phyloP scores from a whole-genome alignment of 2,113 vertebrate species.

The Motacilla alba region DNA sequence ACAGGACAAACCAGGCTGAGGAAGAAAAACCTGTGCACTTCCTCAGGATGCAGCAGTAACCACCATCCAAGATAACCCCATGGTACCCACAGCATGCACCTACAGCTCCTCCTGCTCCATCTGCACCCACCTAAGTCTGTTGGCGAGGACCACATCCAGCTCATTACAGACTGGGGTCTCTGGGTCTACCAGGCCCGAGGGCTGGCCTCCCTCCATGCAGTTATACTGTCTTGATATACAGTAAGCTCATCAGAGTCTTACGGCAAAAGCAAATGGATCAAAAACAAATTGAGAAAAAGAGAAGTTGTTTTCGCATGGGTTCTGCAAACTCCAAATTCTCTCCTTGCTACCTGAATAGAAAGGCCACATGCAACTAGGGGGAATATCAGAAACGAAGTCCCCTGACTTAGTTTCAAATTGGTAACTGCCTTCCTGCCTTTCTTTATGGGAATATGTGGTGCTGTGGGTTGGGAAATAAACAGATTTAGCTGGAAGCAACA shows the following conservation, averaged over 20 bases:
- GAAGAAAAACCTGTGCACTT: neutral
- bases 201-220: neutral
- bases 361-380: neutral
- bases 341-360: neutral
- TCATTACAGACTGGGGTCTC: neutral
- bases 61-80: neutral
- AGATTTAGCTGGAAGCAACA: constrained; percentile 9
- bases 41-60: neutral
- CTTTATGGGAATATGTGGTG: neutral
- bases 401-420: neutral
- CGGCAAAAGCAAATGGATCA: neutral
- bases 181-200: neutral
- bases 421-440: neutral
- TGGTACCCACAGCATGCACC: neutral
- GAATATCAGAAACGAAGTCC: neutral
- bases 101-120: neutral
- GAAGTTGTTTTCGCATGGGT: neutral
- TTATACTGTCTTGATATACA: neutral
- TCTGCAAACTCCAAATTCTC: neutral
- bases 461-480: constrained; percentile 3
- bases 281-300: neutral
- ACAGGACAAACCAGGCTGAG: neutral
- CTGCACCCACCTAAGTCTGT: neutral
- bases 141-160: neutral
- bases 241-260: neutral